Evolutionary conservation across 1,140 invertebrate genomes (phyloP).

Genomic region (Drosophila nigrodunni): DNA sequence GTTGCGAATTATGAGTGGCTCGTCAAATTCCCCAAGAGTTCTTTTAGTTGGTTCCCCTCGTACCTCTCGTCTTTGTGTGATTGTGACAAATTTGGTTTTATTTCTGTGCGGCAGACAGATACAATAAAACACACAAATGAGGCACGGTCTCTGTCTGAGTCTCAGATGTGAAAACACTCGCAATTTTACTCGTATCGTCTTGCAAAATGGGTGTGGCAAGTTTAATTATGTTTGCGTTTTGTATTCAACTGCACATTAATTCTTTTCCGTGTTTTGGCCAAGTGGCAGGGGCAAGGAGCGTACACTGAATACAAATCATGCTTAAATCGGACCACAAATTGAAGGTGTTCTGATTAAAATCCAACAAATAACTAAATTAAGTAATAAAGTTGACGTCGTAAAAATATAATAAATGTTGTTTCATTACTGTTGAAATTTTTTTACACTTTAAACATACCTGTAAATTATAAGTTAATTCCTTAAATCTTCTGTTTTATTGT

Average conservation of each 20-base stretch:
- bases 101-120: slow-evolving; percentile 65
- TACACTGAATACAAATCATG: slow-evolving; percentile 29
- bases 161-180: slow-evolving; percentile 14
- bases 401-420: too few species aligned
- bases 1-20: slow-evolving; percentile 70
- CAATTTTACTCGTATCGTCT: slow-evolving; percentile 13
- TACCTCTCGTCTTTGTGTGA: slow-evolving; percentile 17
- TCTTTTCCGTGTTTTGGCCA: slow-evolving; percentile 54
- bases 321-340: background rate
- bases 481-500: too few species aligned
- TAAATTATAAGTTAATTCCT: background rate
- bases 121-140: slow-evolving; percentile 57
- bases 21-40: slow-evolving; percentile 41
- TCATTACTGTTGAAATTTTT: background rate
- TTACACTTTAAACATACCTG: too few species aligned
- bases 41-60: background rate
- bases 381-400: too few species aligned
- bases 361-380: too few species aligned
- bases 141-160: slow-evolving; percentile 27
- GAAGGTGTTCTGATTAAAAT: background rate
- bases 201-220: slow-evolving; percentile 67
- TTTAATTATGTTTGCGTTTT: slow-evolving; percentile 81
- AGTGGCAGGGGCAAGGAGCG: background rate
- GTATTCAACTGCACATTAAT: slow-evolving; percentile 62
- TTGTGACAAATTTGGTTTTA: slow-evolving; percentile 79